Conservation (phyloP, 1,140 invertebrate species). For the Pseudoatta argentina region DNA sequence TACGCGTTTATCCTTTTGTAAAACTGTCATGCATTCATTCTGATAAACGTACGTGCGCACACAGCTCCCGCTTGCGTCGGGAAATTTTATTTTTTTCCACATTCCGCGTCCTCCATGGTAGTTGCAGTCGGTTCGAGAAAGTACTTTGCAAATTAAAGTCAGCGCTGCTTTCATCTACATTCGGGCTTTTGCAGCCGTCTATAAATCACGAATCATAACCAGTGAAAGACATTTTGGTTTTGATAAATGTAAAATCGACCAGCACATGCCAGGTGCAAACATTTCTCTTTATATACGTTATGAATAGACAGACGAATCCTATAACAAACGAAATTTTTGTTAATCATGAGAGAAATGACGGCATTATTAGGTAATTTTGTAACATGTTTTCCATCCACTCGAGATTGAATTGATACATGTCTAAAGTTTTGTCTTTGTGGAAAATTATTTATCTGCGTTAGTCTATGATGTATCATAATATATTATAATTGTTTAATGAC, state of each 20-base stretch:
- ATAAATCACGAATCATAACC: conserved; percentile 6
- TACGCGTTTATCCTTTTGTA: conserved; percentile 38
- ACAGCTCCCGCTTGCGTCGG: neutral
- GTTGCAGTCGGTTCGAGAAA: neutral
- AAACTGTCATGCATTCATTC: conserved; percentile 8
- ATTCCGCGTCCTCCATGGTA: neutral
- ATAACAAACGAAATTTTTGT: conserved; percentile 3
- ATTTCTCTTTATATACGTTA: neutral
- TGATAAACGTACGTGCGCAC: neutral
- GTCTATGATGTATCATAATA: too few relatives aligned
- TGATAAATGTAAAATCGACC: neutral
- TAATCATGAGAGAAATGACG: neutral
- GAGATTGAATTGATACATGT: neutral
- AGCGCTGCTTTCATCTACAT: neutral
- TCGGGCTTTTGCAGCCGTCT: conserved; percentile 14
- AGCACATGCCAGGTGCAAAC: neutral
- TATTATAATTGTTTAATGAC: neutral
- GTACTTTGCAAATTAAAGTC: conserved; percentile 43
- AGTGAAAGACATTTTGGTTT: neutral
- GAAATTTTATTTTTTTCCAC: neutral
- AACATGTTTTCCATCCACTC: neutral
- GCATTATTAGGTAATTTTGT: conserved; percentile 16
- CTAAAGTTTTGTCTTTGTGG: neutral
- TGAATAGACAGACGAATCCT: too few relatives aligned
- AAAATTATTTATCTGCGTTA: neutral